Evolutionary conservation across 2,113 vertebrate genomes (phyloP), one percentile per base, ranked within the genome.

Genomic region (Bubo scandiacus): DNA sequence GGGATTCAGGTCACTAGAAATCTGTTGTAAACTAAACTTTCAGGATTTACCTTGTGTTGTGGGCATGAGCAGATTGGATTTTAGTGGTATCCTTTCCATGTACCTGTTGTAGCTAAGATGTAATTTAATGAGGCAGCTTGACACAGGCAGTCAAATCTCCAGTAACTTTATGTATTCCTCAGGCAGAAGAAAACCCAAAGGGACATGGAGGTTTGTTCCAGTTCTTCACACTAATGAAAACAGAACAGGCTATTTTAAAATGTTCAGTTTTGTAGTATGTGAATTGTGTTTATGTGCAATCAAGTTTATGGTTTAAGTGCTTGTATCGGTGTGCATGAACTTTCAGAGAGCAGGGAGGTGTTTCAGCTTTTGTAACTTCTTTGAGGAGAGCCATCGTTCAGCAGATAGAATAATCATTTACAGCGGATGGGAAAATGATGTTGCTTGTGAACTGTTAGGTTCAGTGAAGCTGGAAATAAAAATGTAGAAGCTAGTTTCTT

Each of bases 301-400:
- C 23, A n/a, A 21, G 36, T 51, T 86, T 57, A 30, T 32, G 59
- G 43, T 80, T 78, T 67, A 67, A 75, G 40, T 2, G 5, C 10
- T 58, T 0, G 0, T 42, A 5, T 23, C 0, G 1, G 5, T 26
- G 16, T 59, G 18, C 2, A 0, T 42, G 58, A 63, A 21, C 11
- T 86, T 70, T 4, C 9, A 42, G 32, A 70, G 80, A 8, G 38
- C 43, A 36, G 13, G 2, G 22, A 59, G 68, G 26, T n/a, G 29
- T 16, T 82, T 68, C 52, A 38, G 51, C 59, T 80, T 65, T 61
- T 82, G 45, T 29, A 66, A 22, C 9, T 20, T 42, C 62, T 43
- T 58, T 29, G 55, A 22, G 38, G 23, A 51, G 78, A 62, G 34
- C 68, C 0, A 0, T 59, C 25, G 22, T 15, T 43, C 51, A 16